Base-by-base conservation (phyloP, 2,113 vertebrate genomes). In the Genyomyrus donnyi region DNA sequence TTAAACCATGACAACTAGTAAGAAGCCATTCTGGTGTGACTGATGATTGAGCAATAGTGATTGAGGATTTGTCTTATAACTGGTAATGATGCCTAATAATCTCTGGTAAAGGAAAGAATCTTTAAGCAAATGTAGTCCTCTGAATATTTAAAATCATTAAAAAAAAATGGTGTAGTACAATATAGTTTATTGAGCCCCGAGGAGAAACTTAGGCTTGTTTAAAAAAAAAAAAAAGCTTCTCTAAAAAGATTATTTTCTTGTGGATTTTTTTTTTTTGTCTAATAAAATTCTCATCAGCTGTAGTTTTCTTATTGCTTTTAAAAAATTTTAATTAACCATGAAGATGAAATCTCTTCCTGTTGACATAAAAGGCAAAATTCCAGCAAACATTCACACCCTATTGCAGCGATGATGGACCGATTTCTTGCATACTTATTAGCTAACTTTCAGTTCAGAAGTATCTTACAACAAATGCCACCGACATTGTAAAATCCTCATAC, bases 1-100 rank as follows among this genome's bases (percentile, higher is more conserved):
- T 90, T 89, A 90, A 89, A 89, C 53, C 70, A 89, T n/a, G 80
- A 89, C 1, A 74, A 46, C 42, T 53, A 89, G 88, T 86, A 85
- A 42, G 35, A 85, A 58, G n/a, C 4, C 56, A 39, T 46, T 62
- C 13, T 2, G 3, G 56, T 58, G 2, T 62, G 52, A 39, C 24
- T 50, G n/a, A 45, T 85, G 52, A 42, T 49, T 11, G 27, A 85
- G 50, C 19, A 88, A 42, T 11, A n/a, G n/a, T n/a, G n/a, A n/a
- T n/a, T n/a, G n/a, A n/a, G 56, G 21, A 45, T 62, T 66, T 13
- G 21, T 66, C 35, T 45, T 27, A 42, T 62, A 42, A 88, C 2
- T 39, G 13, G 19, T 24, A 85, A 42, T 84, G 15, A 42, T 48
- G 53, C 87, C 21, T 42, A 62, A 62, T 58, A 56, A 17, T 52